phyloP scores from a whole-genome alignment of 2,113 vertebrate species.

The Takifugu flavidus region DNA sequence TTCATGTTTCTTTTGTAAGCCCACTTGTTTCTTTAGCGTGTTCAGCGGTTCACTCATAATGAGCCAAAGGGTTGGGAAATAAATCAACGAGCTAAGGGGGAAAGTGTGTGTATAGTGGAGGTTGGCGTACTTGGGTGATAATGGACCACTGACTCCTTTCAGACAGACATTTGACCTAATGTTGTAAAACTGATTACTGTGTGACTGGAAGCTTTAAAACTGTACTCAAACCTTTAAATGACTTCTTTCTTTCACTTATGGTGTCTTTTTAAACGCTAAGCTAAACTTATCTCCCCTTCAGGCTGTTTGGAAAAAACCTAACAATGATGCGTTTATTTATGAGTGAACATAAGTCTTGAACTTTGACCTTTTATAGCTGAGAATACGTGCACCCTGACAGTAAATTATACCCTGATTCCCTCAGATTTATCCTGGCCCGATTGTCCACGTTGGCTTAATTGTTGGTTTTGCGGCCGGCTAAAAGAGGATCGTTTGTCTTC shows the following conservation, averaged over 20 bases:
- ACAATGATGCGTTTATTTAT: not conserved
- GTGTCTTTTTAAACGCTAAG: too few species aligned
- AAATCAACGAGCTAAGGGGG: too few species aligned
- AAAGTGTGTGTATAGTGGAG: too few species aligned
- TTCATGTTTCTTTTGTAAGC: not conserved
- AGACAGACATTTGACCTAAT: conserved; percentile 3
- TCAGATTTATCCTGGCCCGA: conserved; percentile 33
- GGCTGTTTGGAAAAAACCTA: conserved; percentile 1
- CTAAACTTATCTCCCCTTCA: too few species aligned
- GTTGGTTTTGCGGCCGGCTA: conserved; percentile 23
- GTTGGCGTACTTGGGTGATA: too few species aligned
- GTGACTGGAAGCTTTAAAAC: conserved; percentile 8
- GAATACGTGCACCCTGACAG: conserved; percentile 37
- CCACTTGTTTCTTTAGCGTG: not conserved
- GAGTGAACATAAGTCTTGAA: not conserved
- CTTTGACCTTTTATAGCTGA: conserved; percentile 6
- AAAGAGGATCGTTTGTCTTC: conserved; percentile 42
- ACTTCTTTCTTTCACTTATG: not conserved
- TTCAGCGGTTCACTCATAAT: too few species aligned
- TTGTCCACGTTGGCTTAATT: conserved; percentile 44
- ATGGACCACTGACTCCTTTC: too few species aligned
- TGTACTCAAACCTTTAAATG: not conserved
- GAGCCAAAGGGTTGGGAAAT: too few species aligned
- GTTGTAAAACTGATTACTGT: conserved; percentile 5
- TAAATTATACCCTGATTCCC: conserved; percentile 45